phyloP scores from a whole-genome alignment of 2,888 invertebrate species.

The Polyploca ridens region DNA sequence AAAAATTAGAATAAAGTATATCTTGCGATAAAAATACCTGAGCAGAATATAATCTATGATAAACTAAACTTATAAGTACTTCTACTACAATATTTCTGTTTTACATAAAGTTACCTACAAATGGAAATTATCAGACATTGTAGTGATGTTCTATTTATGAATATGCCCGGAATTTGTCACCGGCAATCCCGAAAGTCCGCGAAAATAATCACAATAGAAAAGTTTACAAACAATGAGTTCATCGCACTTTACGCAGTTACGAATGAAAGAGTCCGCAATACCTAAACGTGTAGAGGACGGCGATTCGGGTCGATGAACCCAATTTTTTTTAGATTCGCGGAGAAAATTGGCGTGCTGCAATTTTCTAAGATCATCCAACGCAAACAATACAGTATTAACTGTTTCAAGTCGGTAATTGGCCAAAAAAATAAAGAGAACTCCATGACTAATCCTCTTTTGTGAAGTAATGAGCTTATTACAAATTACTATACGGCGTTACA shows the following conservation, averaged over 20 bases:
- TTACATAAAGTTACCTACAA: no score
- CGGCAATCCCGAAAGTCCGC: slow-evolving; percentile 15
- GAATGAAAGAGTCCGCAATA: slow-evolving; percentile 51
- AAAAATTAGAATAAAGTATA: no score
- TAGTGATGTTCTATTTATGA: no score
- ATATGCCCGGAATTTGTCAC: background rate
- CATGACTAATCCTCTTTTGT: background rate
- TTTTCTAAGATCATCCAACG: slow-evolving; percentile 48
- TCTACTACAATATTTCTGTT: no score
- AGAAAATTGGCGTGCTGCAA: slow-evolving; percentile 59
- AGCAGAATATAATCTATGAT: no score
- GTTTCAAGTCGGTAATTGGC: background rate
- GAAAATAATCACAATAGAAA: slow-evolving; percentile 41
- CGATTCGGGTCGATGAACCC: slow-evolving; percentile 72
- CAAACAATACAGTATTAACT: slow-evolving; percentile 17
- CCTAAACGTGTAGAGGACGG: slow-evolving; percentile 49
- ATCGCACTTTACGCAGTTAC: slow-evolving; percentile 51
- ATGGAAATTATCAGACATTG: no score
- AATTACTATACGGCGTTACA: no score
- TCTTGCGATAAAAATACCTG: no score
- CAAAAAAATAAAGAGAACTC: background rate
- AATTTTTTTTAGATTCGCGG: slow-evolving; percentile 52
- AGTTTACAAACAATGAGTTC: slow-evolving; percentile 74
- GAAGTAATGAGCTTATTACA: background rate
- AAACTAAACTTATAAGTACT: no score